Evolutionary conservation across 1,140 invertebrate species (phyloP).

Genomic region (Caenorhabditis latens): DNA sequence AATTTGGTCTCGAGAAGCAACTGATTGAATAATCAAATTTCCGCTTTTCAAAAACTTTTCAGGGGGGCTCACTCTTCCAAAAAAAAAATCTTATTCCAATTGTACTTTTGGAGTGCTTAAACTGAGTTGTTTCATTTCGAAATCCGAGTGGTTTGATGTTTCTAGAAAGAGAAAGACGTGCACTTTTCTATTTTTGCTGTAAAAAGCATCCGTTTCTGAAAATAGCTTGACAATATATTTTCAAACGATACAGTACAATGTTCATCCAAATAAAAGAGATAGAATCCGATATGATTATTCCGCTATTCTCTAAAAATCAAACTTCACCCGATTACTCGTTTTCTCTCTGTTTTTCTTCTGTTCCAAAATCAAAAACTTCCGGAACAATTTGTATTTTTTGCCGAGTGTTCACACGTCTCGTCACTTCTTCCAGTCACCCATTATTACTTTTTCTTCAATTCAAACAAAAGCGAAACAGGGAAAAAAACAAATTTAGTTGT

Average conservation of each 20-base stretch:
- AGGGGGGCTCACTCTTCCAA: no score
- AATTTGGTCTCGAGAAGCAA: constrained; percentile 4
- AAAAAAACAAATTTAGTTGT: not conserved
- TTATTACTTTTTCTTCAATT: not conserved
- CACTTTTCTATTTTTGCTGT: no score
- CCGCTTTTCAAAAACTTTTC: not conserved
- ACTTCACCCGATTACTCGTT: not conserved
- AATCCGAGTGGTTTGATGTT: no score
- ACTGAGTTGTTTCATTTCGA: not conserved
- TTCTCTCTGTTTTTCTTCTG: not conserved
- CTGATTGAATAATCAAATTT: constrained; percentile 3
- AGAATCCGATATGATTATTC: not conserved
- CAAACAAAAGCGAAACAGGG: not conserved
- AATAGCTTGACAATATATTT: no score
- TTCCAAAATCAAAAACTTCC: not conserved
- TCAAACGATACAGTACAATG: no score
- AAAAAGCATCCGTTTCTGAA: no score
- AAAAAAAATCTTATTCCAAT: not conserved
- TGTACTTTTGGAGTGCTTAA: not conserved
- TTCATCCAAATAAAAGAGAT: no score
- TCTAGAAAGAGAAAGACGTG: no score
- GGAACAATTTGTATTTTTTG: not conserved
- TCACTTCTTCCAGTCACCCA: not conserved
- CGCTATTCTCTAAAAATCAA: not conserved
- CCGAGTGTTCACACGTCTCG: not conserved